Evolutionary conservation across 2,113 vertebrate species (phyloP).

Genomic region (Desmodus rotundus): DNA sequence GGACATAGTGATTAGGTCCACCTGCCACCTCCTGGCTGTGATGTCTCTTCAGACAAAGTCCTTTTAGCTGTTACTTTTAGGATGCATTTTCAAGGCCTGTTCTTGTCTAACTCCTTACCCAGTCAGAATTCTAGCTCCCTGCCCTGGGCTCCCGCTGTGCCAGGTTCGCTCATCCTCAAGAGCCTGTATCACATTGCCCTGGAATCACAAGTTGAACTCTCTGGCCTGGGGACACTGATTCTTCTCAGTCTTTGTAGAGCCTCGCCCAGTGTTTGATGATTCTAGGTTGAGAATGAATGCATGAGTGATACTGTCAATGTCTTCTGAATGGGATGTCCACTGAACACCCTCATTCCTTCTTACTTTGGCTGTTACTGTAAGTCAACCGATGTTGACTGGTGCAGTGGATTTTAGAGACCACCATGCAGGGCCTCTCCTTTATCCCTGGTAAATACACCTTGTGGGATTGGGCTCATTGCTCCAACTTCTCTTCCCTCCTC

Average conservation of each 20-base stretch:
- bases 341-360: neutral
- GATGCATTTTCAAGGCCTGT: neutral
- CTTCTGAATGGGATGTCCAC: neutral
- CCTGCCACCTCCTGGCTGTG: neutral
- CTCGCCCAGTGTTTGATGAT: neutral
- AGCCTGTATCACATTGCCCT: too few species aligned
- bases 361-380: neutral
- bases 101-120: neutral
- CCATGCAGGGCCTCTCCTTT: neutral
- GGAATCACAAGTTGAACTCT: neutral
- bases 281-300: neutral
- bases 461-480: neutral
- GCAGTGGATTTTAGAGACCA: neutral
- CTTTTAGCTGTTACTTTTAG: neutral
- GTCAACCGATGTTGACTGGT: too few species aligned
- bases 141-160: neutral
- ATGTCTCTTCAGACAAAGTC: neutral
- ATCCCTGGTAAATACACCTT: neutral
- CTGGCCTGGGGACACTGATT: neutral
- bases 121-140: neutral
- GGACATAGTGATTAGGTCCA: neutral
- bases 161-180: neutral
- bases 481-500: neutral
- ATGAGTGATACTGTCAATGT: neutral
- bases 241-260: neutral